phyloP scores from a whole-genome alignment of 2,113 vertebrate species.

The Delphinus delphis region DNA sequence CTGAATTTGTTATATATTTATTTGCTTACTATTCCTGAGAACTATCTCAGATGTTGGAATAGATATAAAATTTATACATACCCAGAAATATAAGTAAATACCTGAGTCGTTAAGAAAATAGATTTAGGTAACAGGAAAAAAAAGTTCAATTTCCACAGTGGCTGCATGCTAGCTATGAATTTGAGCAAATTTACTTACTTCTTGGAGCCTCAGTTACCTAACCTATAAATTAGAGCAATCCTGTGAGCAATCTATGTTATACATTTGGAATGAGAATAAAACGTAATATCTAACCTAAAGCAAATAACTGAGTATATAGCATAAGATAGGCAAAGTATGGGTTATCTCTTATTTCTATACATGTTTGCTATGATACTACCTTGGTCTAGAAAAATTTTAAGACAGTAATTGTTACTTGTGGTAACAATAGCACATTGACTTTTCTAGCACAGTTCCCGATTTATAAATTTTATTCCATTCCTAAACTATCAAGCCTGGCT shows the following conservation, averaged over 20 bases:
- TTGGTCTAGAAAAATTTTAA: background rate
- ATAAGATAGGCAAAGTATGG: background rate
- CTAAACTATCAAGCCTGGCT: background rate
- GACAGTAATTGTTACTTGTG: background rate
- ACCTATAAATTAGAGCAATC: background rate
- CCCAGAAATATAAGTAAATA: background rate
- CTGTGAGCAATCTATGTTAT: background rate
- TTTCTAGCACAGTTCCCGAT: background rate
- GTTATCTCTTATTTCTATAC: background rate
- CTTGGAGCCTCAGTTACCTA: background rate
- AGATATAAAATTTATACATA: background rate
- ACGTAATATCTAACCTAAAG: background rate
- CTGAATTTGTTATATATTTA: background rate
- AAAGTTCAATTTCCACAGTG: background rate
- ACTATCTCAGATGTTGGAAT: background rate
- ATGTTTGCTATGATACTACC: background rate
- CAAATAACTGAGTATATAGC: background rate
- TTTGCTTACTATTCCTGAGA: background rate
- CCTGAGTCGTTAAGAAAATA: background rate
- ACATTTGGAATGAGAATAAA: background rate
- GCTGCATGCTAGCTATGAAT: background rate
- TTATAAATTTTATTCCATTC: background rate
- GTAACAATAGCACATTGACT: background rate
- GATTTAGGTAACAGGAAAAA: background rate
- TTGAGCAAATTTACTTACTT: background rate